Percentiles rank a stretch among this genome's conserved stretches.
Conservation (phyloP, 2,888 invertebrate genomes). For the Ferrisia virgata region DNA sequence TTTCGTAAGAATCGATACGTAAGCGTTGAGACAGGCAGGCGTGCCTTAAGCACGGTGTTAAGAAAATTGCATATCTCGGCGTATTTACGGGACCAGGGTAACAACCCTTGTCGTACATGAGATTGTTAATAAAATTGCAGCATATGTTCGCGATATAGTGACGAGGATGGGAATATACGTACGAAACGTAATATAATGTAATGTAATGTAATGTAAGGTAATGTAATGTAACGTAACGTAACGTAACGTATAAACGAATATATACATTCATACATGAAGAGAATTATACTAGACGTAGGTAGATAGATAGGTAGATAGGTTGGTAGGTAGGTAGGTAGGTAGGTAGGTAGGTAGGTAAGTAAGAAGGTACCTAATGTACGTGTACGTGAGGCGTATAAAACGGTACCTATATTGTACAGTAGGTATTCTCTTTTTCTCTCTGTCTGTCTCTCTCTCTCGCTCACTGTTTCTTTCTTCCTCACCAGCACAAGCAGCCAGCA, state of each 20-base stretch:
- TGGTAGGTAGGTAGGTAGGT: neutral
- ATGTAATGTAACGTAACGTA: no score
- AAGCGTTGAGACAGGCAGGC: neutral
- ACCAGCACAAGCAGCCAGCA: no score
- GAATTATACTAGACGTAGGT: no score
- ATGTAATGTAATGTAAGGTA: no score
- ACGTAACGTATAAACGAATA: neutral
- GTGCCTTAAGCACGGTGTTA: neutral
- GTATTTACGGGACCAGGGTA: conserved; percentile 1
- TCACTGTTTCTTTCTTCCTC: no score
- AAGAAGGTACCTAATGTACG: neutral
- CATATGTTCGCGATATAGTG: neutral
- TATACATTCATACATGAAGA: no score
- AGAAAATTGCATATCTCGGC: conserved; percentile 10
- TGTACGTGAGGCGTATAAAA: neutral
- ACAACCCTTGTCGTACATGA: neutral
- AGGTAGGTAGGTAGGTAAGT: neutral
- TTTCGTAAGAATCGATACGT: neutral
- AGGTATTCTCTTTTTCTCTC: neutral
- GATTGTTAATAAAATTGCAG: neutral
- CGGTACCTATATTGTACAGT: neutral
- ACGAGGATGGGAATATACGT: neutral
- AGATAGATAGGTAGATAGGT: neutral
- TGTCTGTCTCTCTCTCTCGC: neutral
- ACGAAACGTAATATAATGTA: no score